Conservation (phyloP, 1,140 invertebrate species). For the Hydropsyche tenuis region DNA sequence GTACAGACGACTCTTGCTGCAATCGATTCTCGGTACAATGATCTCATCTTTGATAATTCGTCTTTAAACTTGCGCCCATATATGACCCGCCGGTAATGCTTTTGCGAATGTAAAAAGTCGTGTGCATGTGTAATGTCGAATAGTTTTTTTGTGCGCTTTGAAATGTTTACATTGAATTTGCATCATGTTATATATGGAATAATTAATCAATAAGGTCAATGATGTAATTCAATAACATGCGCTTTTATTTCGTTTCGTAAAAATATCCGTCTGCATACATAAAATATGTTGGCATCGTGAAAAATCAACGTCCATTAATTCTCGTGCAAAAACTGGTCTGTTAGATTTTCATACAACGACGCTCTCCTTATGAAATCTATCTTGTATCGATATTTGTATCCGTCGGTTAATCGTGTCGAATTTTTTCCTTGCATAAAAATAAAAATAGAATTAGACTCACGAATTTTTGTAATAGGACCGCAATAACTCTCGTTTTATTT, state of each 20-base stretch:
- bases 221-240: background rate
- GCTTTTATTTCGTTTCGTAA: background rate
- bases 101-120: too few species aligned
- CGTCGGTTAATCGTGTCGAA: background rate
- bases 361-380: constrained; percentile 5
- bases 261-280: background rate
- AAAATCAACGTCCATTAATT: constrained; percentile 23
- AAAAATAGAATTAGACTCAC: background rate
- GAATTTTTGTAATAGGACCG: constrained; percentile 3
- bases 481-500: too few species aligned
- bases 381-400: background rate
- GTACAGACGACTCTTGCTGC: constrained; percentile 32
- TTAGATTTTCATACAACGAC: background rate
- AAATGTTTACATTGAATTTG: too few species aligned
- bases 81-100: background rate
- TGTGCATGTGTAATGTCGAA: too few species aligned
- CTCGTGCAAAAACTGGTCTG: constrained; percentile 5
- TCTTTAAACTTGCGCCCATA: constrained; percentile 15
- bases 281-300: background rate
- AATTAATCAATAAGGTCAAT: too few species aligned
- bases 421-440: background rate
- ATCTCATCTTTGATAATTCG: constrained; percentile 36
- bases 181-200: too few species aligned
- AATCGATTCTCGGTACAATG: constrained; percentile 40
- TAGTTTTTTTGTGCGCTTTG: too few species aligned